phyloP scores from a whole-genome alignment of 2,113 vertebrate species.

The Marmota monax region DNA sequence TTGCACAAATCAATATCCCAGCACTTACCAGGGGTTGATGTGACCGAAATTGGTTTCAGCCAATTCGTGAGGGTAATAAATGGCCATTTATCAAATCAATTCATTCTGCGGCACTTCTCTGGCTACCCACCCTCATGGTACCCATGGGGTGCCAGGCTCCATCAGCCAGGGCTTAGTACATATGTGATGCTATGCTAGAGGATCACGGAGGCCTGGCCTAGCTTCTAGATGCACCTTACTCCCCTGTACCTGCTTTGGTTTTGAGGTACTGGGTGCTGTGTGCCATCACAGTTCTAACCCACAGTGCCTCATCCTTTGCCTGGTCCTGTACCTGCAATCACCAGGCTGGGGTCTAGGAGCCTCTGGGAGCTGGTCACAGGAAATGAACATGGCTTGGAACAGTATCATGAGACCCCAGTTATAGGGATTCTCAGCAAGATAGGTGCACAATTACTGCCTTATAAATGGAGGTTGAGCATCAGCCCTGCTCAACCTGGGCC shows the following conservation, averaged over 20 bases:
- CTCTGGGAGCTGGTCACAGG: background rate
- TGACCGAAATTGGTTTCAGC: conserved; percentile 95
- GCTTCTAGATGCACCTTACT: background rate
- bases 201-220: background rate
- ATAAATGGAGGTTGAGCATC: conserved; percentile 65
- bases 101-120: conserved; percentile 84
- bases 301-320: background rate
- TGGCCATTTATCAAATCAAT: conserved; percentile 95
- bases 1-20: conserved; percentile 96
- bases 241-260: background rate
- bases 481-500: background rate
- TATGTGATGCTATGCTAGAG: conserved; percentile 12
- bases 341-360: background rate
- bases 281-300: background rate
- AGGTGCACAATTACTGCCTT: background rate
- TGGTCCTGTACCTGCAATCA: background rate
- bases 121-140: conserved; percentile 73
- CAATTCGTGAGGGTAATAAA: conserved; percentile 97
- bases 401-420: conserved; percentile 86
- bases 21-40: conserved; percentile 93
- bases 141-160: conserved; percentile 76
- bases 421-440: conserved; percentile 77
- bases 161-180: conserved; percentile 51
- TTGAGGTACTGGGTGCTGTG: background rate
- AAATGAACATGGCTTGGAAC: background rate